phyloP scores from a whole-genome alignment of 2,888 invertebrate genomes.

The Lepidonotus clava region DNA sequence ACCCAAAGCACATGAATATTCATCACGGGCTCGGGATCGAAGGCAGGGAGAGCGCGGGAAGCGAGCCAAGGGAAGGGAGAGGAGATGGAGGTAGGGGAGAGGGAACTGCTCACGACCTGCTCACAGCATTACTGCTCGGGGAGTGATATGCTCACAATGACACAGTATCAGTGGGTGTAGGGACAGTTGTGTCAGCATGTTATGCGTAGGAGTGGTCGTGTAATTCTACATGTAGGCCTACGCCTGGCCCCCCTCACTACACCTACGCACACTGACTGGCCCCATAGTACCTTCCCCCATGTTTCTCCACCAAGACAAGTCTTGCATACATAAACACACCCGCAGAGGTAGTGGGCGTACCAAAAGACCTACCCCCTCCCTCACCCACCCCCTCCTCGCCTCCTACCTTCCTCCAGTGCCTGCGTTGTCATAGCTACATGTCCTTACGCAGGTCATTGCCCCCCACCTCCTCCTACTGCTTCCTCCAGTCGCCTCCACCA shows the following conservation, averaged over 20 bases:
- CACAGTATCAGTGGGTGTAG: too few species aligned
- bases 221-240: too few species aligned
- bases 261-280: too few species aligned
- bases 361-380: neutral
- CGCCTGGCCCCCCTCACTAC: too few species aligned
- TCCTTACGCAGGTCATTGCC: neutral
- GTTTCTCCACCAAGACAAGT: neutral
- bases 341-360: neutral
- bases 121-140: neutral
- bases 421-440: neutral
- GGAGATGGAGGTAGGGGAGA: neutral
- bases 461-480: neutral
- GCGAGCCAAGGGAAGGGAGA: too few species aligned
- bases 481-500: too few species aligned
- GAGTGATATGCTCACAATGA: neutral
- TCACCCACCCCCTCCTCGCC: neutral
- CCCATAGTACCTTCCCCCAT: too few species aligned
- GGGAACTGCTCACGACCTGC: neutral
- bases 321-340: constrained; percentile 14
- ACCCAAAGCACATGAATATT: neutral
- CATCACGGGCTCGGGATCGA: neutral
- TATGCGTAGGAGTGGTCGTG: too few species aligned
- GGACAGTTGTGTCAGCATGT: too few species aligned
- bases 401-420: neutral
- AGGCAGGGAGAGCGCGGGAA: neutral